Conservation (phyloP, 2,797 vertebrate species). For the Cyclopterus lumpus region DNA sequence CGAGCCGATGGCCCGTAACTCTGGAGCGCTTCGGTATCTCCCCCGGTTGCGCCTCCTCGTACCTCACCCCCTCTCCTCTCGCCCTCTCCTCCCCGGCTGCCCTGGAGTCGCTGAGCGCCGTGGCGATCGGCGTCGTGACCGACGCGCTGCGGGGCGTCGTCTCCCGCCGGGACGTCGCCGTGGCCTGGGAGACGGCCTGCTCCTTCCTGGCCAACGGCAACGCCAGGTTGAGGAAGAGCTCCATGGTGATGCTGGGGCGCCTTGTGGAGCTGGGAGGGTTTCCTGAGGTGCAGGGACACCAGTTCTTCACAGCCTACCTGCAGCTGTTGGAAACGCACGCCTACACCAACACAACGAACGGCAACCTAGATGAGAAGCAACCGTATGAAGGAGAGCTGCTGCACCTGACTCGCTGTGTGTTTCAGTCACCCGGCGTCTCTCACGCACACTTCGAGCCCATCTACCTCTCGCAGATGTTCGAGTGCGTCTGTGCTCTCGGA, state of each 20-base stretch:
- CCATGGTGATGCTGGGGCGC: conserved; percentile 85
- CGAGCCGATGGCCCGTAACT: conserved; percentile 85
- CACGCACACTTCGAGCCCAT: conserved; percentile 85
- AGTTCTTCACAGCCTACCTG: conserved; percentile 89
- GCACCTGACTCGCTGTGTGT: conserved; percentile 84
- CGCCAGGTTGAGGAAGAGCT: conserved; percentile 80
- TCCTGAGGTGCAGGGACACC: conserved; percentile 84
- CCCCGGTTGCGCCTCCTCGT: conserved; percentile 68
- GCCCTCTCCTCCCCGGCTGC: conserved; percentile 83
- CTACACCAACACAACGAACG: conserved; percentile 62
- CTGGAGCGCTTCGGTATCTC: conserved; percentile 83
- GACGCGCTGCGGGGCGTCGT: conserved; percentile 85
- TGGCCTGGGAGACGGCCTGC: conserved; percentile 90
- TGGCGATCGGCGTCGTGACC: conserved; percentile 83
- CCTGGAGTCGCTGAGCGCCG: conserved; percentile 86
- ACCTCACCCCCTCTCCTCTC: conserved; percentile 87
- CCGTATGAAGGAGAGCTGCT: conserved; percentile 86
- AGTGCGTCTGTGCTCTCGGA: conserved; percentile 85
- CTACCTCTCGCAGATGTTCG: conserved; percentile 90
- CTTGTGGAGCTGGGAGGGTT: conserved; percentile 89
- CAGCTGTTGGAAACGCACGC: conserved; percentile 84
- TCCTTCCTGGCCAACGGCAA: conserved; percentile 85
- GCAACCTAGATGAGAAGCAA: conserved; percentile 69
- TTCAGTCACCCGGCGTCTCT: conserved; percentile 79
- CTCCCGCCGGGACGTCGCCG: conserved; percentile 84